These are phyloP conservation scores for Halictus ligatus DNA, from an alignment of 2,888 invertebrate genomes.

Conservation along the genomic window DNA sequence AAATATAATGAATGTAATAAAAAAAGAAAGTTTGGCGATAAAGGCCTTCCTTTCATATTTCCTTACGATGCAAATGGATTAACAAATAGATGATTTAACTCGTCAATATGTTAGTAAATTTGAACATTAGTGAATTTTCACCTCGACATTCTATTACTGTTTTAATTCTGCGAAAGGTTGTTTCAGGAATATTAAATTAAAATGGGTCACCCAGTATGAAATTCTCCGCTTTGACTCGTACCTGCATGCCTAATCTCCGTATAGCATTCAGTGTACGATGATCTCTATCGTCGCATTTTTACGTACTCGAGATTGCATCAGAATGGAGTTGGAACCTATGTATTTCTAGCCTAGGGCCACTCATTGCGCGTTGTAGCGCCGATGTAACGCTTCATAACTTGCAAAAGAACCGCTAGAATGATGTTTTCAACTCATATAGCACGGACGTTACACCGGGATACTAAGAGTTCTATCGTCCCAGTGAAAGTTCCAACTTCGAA, in stretches of 20 bases:
- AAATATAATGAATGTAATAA: too few species aligned
- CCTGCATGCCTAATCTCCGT: neutral
- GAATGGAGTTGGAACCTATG: neutral
- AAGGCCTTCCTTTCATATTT: too few species aligned
- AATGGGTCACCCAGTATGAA: neutral
- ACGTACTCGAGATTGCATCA: neutral
- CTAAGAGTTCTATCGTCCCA: neutral
- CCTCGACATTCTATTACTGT: neutral
- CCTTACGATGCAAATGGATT: too few species aligned
- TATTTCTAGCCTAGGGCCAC: neutral
- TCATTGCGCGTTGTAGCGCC: neutral
- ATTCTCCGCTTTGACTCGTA: neutral
- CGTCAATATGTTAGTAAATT: neutral
- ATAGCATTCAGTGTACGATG: neutral
- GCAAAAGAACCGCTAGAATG: slow-evolving; percentile 9
- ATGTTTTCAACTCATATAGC: slow-evolving; percentile 8
- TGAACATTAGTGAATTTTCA: neutral
- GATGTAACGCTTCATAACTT: neutral
- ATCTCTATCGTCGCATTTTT: neutral
- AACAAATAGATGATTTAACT: too few species aligned
- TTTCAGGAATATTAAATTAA: neutral
- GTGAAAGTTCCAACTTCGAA: neutral
- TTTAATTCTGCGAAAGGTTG: too few species aligned
- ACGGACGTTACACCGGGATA: neutral
- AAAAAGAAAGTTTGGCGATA: too few species aligned